Percentiles rank a stretch among this genome's conserved stretches.
Conservation (phyloP, 2,797 vertebrate species). For the Mionectes olivaceus region DNA sequence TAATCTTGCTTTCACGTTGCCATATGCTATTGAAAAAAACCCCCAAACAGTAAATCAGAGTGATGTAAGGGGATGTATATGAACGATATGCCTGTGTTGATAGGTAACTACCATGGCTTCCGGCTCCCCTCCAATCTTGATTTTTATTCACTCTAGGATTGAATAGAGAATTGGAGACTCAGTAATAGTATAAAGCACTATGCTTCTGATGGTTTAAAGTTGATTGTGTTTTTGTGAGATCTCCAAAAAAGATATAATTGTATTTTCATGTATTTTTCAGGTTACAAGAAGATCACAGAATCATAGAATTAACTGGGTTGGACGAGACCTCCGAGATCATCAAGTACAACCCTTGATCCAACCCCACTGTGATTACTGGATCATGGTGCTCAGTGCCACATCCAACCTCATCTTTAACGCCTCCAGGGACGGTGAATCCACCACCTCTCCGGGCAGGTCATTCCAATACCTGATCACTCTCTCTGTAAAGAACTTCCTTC, state of each 20-base stretch:
- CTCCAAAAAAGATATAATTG: not conserved
- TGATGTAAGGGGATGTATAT: not conserved
- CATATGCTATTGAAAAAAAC: not conserved
- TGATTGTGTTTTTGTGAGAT: not conserved
- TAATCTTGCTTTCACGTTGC: not conserved
- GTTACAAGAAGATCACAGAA: not conserved
- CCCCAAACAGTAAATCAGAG: not conserved
- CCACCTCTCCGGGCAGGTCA: no score
- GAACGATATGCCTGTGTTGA: fast-evolving
- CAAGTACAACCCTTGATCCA: no score
- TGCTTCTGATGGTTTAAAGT: not conserved
- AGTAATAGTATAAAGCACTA: not conserved
- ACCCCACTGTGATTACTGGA: no score
- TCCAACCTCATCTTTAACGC: no score
- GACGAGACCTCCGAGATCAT: no score
- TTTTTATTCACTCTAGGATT: not conserved
- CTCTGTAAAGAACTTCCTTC: no score
- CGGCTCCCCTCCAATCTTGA: not conserved
- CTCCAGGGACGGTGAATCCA: no score
- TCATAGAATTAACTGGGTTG: no score
- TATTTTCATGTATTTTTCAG: not conserved
- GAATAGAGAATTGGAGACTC: not conserved
- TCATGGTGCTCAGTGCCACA: no score
- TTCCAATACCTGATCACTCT: no score
- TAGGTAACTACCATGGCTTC: not conserved